Percentiles rank a stretch among this genome's conserved stretches.
phyloP scores from a whole-genome alignment of 1,140 invertebrate genomes.

The Zeugodacus cucurbitae region DNA sequence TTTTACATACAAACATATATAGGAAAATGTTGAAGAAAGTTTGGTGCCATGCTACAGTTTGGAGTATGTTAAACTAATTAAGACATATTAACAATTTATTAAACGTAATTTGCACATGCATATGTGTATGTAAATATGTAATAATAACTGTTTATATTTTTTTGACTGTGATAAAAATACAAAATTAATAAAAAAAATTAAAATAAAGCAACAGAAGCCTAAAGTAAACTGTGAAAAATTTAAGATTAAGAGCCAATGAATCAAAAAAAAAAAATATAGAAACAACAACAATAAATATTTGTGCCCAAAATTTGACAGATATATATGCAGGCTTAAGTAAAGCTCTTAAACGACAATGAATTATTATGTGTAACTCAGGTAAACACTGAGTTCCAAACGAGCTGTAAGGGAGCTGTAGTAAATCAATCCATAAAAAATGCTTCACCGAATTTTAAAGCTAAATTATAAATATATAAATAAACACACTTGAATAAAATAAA shows the following conservation, averaged over 20 bases:
- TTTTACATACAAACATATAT: not conserved
- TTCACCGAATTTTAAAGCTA: too few relatives aligned
- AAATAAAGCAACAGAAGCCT: not conserved
- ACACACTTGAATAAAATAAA: too few relatives aligned
- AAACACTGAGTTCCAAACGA: not conserved
- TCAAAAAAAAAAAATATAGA: not conserved
- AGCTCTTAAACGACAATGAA: too few relatives aligned
- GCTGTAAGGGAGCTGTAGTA: too few relatives aligned
- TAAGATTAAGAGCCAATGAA: not conserved
- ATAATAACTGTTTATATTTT: too few relatives aligned
- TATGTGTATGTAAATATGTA: not conserved
- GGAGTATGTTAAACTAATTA: not conserved
- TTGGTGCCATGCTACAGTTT: not conserved
- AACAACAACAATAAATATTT: not conserved
- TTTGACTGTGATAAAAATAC: too few relatives aligned
- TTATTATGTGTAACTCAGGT: not conserved
- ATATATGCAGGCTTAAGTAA: too few relatives aligned
- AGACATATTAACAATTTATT: not conserved
- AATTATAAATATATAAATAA: too few relatives aligned
- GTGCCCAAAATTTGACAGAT: too few relatives aligned
- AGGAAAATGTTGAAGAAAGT: not conserved
- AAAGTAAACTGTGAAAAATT: too few relatives aligned
- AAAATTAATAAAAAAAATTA: not conserved
- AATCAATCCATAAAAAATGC: too few relatives aligned
- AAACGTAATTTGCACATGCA: not conserved